A percentile compares a stretch with the other conserved stretches of the same genome.
Conservation (phyloP, 2,797 vertebrate genomes). For the Dermochelys coriacea region DNA sequence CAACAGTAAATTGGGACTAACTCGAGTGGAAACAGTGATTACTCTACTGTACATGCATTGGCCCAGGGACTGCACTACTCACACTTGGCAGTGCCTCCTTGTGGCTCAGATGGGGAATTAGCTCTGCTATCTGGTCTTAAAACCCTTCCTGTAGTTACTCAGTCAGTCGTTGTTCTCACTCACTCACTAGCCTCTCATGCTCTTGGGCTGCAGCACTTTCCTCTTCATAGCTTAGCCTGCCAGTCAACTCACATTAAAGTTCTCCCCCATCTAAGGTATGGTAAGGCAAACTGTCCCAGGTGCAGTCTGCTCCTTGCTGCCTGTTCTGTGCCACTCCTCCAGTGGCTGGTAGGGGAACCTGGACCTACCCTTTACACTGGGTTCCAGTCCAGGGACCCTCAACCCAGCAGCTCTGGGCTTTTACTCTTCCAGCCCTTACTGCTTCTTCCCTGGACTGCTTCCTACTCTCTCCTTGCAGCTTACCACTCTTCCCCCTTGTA, state of each 20-base stretch:
- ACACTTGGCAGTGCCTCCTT: background rate
- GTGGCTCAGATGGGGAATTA: background rate
- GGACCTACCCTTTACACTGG: background rate
- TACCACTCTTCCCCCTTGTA: background rate
- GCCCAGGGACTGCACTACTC: background rate
- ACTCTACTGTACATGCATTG: background rate
- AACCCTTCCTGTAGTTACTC: background rate
- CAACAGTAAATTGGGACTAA: background rate
- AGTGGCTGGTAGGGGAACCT: background rate
- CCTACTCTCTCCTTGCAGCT: no score
- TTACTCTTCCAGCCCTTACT: background rate
- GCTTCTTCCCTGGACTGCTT: no score
- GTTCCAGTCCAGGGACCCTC: background rate
- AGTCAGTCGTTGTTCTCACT: no score
- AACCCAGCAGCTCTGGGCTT: background rate
- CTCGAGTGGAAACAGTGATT: rapidly evolving
- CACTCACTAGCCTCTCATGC: background rate
- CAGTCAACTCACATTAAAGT: background rate
- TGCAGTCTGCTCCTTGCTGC: background rate
- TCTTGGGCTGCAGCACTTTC: background rate
- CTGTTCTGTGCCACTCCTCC: background rate
- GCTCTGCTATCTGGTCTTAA: background rate
- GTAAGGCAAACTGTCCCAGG: background rate
- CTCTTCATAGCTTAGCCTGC: background rate
- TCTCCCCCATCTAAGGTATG: background rate